These are phyloP conservation scores for Temnothorax rugatulus DNA, from an alignment of 2,888 invertebrate genomes.

Conservation along the genomic window DNA sequence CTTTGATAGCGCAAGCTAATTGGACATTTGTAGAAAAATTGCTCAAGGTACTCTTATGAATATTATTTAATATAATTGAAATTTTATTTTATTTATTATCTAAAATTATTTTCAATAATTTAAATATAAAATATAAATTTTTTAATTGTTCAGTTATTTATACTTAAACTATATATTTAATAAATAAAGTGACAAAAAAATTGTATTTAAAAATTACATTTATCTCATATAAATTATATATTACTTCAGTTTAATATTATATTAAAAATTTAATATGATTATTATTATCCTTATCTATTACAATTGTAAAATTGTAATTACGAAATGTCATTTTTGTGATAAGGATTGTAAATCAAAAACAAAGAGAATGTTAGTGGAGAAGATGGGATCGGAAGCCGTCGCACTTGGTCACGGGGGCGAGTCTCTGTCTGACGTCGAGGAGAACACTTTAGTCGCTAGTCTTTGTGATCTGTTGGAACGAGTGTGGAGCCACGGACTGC, in stretches of 20 bases:
- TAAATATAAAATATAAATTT: background rate
- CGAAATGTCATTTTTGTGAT: background rate
- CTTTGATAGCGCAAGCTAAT: constrained; percentile 97
- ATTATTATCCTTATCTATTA: background rate
- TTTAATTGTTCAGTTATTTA: background rate
- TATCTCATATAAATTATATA: background rate
- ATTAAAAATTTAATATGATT: background rate
- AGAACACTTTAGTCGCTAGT: constrained; percentile 99
- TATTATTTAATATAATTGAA: constrained; percentile 8
- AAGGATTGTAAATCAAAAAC: constrained; percentile 98
- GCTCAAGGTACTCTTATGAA: constrained; percentile 90
- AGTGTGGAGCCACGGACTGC: constrained; percentile 99
- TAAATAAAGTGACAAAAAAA: background rate
- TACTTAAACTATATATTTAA: constrained; percentile 7
- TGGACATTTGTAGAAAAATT: constrained; percentile 99
- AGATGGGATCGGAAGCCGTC: constrained; percentile 99
- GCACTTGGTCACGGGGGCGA: constrained; percentile 96
- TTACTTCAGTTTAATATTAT: background rate
- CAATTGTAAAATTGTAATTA: background rate
- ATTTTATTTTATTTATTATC: constrained; percentile 8
- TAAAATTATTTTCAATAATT: constrained; percentile 8
- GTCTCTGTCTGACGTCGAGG: constrained; percentile 93
- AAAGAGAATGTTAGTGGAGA: constrained; percentile 99
- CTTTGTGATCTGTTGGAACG: constrained; percentile 98
- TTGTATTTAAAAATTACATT: background rate